Evolutionary conservation across 35 echinoderm and acorn worm species (phyloP), one percentile per base, ranked within the genome.

Genomic region (Stichopus chloronotus): DNA sequence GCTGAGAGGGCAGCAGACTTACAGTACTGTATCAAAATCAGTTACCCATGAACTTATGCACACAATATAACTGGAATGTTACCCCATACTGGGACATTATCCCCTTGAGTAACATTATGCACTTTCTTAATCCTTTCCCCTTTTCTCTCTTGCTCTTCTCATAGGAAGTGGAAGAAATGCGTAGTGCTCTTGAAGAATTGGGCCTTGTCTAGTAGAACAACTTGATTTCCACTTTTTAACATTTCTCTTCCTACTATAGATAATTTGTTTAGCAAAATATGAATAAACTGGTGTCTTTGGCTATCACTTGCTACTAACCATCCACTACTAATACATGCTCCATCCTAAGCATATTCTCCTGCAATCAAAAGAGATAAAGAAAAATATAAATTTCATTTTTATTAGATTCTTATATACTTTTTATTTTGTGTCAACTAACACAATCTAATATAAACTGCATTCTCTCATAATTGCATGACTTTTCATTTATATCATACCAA

Each of bases 101-200:
- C 61, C 61, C 61, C 5, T 19, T 14, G 19, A 65, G 19, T 65
- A 30, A 80, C 23, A 80, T 17, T 21, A 17, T 80, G 23, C 52
- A 30, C 13, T 19, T 80, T 30, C 78, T 53, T 12, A 80, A 80
- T 30, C 78, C 78, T 53, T 22, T 80, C 78, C 78, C 78, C 76
- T 55, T 94, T 76, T 94, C 81, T 95, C 23, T 94, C 80, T 87
- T 65, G 4, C 76, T 94, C 58, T 88, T 93, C 23, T 72, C 72
- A 53, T 95, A 95, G 94, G 94, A 95, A n/a, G 61, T 95, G 91
- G 94, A 95, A 71, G 86, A 61, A 12, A 79, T 91, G 57, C 85
- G 85, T 76, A 95, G 79, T 88, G 86, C 86, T 84, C 78, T 95
- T 56, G 91, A 93, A 77, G 94, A 95, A 76, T 76, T 95, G 83